Evolutionary conservation across 2,888 invertebrate genomes (phyloP).

Genomic region (Phoronis australis): DNA sequence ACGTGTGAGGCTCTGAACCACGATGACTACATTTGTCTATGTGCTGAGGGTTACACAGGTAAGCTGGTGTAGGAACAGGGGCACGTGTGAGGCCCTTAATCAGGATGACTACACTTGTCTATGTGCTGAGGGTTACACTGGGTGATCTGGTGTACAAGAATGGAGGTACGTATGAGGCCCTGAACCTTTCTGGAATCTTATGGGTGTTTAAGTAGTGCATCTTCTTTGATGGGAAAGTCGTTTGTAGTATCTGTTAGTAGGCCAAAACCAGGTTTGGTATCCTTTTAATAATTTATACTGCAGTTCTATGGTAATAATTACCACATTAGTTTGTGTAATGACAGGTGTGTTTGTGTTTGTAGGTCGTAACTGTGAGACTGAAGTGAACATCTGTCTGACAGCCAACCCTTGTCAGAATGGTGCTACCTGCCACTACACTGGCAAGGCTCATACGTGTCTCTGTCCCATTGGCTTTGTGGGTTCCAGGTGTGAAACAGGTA

Average conservation of each 20-base stretch:
- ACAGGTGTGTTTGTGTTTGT: no score
- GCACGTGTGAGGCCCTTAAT: slow-evolving; percentile 59
- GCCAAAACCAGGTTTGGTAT: no score
- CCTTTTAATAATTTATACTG: neutral
- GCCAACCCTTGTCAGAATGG: slow-evolving; percentile 72
- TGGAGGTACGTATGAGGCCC: slow-evolving; percentile 62
- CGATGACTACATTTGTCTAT: slow-evolving; percentile 59
- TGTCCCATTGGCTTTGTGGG: slow-evolving; percentile 78
- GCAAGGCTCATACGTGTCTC: slow-evolving; percentile 65
- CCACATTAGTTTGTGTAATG: no score
- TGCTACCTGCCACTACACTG: slow-evolving; percentile 63
- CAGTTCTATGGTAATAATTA: no score
- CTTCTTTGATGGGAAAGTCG: no score
- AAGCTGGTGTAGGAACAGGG: slow-evolving; percentile 66
- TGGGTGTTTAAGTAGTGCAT: no score
- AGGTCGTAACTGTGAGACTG: slow-evolving; percentile 58
- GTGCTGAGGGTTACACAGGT: slow-evolving; percentile 46
- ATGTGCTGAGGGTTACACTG: slow-evolving; percentile 44
- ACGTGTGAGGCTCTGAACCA: slow-evolving; percentile 59
- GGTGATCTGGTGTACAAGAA: slow-evolving; percentile 63
- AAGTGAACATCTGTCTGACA: slow-evolving; percentile 62
- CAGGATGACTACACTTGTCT: slow-evolving; percentile 60
- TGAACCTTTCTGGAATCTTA: slow-evolving; percentile 41
- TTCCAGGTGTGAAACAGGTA: slow-evolving; percentile 71
- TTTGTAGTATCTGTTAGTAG: no score